Base-by-base conservation (phyloP, 2,797 vertebrate species). In the Sitta carolinensis region DNA sequence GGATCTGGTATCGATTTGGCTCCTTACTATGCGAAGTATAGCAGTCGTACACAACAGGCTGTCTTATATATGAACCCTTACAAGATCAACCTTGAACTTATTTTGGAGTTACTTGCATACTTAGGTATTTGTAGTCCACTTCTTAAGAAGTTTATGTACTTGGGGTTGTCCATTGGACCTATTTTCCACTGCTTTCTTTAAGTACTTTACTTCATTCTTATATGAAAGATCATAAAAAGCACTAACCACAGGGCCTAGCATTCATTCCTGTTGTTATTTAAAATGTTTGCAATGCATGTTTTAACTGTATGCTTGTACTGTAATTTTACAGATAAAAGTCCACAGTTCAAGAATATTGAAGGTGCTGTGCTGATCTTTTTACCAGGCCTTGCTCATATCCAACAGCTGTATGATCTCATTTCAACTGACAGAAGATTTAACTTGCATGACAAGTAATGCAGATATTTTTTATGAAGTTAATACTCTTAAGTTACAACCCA, bases 81-180 rank as follows among this genome's bases (percentile, higher is more conserved):
- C 94, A 99, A 99, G 97, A 98, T 99, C 97, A 99, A 99, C 95
- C 98, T 99, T 97, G 99, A 99, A 89, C 98, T 99, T 89, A 97
- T 99, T 89, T 95, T 99, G 73, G 99, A 99, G 73, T 97, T 99
- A 83, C 97, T 99, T 40, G 96, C 96, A 25, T 99, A 98, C 93
- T 96, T 99, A 91, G 99, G 99, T 99, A 98, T 36, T 54, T 77
- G 8, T 45, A 13, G 40, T 82, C 36, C 77, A 11, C 54, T 64
- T 18, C 64, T 90, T 69, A 27, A 68, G 25, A 57, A 42, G 29
- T 59, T 54, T 50, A 11, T 66, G 11, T 83, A 11, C n/a, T 52
- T 73, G 54, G 12, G 11, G 12, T 34, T 84, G 62, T 89, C 15
- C 12, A 86, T 77, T 27, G 30, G 20, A 43, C 38, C 47, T 81